Evolutionary conservation across 2,113 vertebrate genomes (phyloP), one percentile per base, ranked within the genome.

Genomic region (Indicator maculatus): DNA sequence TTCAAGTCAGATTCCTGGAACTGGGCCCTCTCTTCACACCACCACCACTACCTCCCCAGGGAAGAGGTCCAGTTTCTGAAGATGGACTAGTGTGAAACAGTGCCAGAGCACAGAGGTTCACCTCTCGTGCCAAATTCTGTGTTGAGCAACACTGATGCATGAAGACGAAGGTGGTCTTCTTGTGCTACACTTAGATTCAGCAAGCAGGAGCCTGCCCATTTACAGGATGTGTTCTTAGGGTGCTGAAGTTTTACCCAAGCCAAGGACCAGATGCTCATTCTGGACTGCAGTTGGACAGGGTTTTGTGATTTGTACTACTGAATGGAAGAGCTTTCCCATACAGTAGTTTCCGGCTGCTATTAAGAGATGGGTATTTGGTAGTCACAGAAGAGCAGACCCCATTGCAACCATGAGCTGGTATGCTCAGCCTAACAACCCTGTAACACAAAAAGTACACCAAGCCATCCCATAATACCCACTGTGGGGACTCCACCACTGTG

Each of bases 391-490:
- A 74, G n/a, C 41, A 69, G 58, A 75, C 7, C 17, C 26, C 30
- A 19, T 0, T 58, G 70, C 44, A 69, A 47, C 64, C 38, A 59
- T 1, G 2, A 76, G 67, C 36, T 41, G 67, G 5, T 30, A 44
- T 5, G 24, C 41, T 88, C 38, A 71, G 27, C 33, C 59, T 74
- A 69, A 44, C 31, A 63, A 19, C 44, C 9, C 58, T 44, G 39
- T 44, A 69, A 33, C 33, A 61, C 28, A 50, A 41, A 53, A 41
- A 28, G 28, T 13, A 41, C 13, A 20, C 24, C 0, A 0, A 86
- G 65, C 53, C 53, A n/a, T 30, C 15, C 1, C 2, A 41, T 41
- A 45, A 72, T 0, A 1, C 27, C 27, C 7, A 1, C 50, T 50
- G 24, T 11, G 38, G 26, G 30, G 20, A 83, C 44, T 84, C 27